These are phyloP conservation scores for Chionomys nivalis DNA, from an alignment of 2,113 vertebrate species.

Conservation along the genomic window DNA sequence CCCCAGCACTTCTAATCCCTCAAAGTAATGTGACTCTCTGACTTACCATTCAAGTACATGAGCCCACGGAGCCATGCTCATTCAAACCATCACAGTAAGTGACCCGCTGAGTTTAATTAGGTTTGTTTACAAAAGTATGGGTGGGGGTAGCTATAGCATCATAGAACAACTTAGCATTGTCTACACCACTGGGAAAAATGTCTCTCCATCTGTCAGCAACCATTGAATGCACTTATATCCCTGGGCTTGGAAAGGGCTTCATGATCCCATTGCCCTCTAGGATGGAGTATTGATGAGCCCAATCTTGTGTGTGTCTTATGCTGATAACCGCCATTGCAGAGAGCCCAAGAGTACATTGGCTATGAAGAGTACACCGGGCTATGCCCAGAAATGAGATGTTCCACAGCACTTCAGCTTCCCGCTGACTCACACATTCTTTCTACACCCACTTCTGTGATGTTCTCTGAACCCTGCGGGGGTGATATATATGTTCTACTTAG, in stretches of 20 bases:
- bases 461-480: neutral
- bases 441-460: neutral
- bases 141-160: neutral
- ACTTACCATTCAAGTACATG: neutral
- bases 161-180: neutral
- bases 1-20: neutral
- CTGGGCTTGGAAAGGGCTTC: too few species aligned
- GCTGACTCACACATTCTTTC: neutral
- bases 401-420: neutral
- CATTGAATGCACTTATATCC: neutral
- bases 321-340: neutral
- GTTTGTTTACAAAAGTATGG: neutral
- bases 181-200: neutral
- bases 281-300: neutral
- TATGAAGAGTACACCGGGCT: neutral
- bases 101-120: neutral
- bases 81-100: neutral
- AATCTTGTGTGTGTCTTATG: neutral
- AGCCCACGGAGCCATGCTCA: neutral
- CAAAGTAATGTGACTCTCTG: neutral
- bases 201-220: neutral
- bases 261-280: neutral
- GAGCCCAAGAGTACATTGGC: neutral
- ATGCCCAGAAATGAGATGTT: neutral
- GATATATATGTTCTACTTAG: neutral